These are phyloP conservation scores for Myotis davidii DNA, from an alignment of 2,113 vertebrate genomes.

Conservation along the genomic window DNA sequence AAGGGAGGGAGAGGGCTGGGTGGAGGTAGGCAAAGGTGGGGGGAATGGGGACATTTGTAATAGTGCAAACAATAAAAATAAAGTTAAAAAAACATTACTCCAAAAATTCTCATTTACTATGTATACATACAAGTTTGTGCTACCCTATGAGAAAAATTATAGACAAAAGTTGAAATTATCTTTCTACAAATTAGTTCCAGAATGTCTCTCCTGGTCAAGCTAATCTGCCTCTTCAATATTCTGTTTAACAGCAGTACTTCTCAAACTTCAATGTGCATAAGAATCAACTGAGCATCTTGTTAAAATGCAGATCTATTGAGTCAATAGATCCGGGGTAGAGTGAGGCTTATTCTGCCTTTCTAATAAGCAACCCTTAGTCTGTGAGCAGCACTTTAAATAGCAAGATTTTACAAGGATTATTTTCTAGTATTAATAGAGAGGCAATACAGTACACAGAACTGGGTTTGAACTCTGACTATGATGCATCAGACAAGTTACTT, in stretches of 20 bases:
- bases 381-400: background rate
- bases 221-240: too few relatives aligned
- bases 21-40: background rate
- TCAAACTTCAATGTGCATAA: too few relatives aligned
- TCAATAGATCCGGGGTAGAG: too few relatives aligned
- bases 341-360: too few relatives aligned
- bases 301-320: too few relatives aligned
- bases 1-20: background rate
- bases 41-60: background rate
- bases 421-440: background rate
- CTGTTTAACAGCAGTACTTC: too few relatives aligned
- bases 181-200: too few relatives aligned
- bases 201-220: too few relatives aligned
- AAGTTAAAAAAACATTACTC: background rate
- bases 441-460: background rate
- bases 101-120: conserved; percentile 18
- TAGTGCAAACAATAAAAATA: background rate
- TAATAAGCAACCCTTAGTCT: background rate
- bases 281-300: too few relatives aligned
- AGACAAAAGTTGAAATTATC: too few relatives aligned
- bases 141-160: background rate
- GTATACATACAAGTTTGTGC: background rate
- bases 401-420: background rate
- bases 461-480: background rate
- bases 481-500: background rate